Conservation (phyloP, 2,113 vertebrate genomes). For the Lichenostomus cassidix region DNA sequence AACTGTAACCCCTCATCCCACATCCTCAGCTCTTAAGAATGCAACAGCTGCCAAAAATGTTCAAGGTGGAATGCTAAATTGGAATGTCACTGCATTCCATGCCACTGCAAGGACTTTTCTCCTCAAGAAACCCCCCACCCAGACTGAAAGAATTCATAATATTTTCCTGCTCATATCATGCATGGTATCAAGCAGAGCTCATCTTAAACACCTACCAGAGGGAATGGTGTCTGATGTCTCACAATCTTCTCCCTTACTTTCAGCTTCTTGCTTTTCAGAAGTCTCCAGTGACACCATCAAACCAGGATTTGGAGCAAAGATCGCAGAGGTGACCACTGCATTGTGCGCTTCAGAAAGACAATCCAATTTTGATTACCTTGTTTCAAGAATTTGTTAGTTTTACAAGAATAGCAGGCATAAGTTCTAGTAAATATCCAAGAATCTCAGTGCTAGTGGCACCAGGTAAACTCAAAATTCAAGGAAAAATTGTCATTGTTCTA, state of each 20-base stretch:
- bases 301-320: slow-evolving; percentile 93
- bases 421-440: neutral
- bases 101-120: neutral
- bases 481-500: neutral
- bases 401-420: neutral
- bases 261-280: slow-evolving; percentile 86
- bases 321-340: slow-evolving; percentile 95
- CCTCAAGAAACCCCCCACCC: neutral
- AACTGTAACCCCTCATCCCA: neutral
- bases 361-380: neutral
- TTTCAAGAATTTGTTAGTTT: neutral
- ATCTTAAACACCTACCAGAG: slow-evolving; percentile 79
- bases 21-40: neutral
- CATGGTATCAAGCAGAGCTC: neutral
- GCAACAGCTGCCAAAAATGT: neutral
- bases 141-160: neutral
- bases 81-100: neutral
- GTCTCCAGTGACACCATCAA: slow-evolving; percentile 88
- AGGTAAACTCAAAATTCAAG: neutral
- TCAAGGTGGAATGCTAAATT: neutral
- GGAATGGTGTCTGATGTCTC: slow-evolving; percentile 84
- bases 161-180: neutral
- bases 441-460: neutral
- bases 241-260: slow-evolving; percentile 79
- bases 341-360: slow-evolving; percentile 87